Evolutionary conservation across 2,797 vertebrate genomes (phyloP).

Genomic region (Chromis chromis): DNA sequence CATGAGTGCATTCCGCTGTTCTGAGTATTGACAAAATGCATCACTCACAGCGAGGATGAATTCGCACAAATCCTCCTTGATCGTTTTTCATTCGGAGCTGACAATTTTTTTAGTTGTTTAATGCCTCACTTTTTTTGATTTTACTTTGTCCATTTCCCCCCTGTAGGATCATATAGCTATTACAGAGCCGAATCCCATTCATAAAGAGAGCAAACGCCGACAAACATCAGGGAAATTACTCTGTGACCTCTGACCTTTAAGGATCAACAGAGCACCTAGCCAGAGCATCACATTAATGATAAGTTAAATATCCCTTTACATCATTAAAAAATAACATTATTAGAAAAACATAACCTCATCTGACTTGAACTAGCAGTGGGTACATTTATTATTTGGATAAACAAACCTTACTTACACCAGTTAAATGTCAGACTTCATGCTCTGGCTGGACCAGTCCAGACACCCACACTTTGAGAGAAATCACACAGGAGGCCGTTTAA

Average conservation of each 20-base stretch:
- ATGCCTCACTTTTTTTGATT: not conserved
- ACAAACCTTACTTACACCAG: not conserved
- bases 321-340: not conserved
- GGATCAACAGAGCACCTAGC: not conserved
- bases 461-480: conserved; percentile 29
- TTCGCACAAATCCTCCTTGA: conserved; percentile 24
- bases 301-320: not conserved
- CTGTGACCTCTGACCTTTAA: conserved; percentile 3
- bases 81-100: conserved; percentile 25
- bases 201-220: not conserved
- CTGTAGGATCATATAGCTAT: not conserved
- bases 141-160: not conserved
- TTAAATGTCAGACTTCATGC: not conserved
- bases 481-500: conserved; percentile 45
- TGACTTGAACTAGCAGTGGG: not conserved
- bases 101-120: not conserved
- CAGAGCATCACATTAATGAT: not conserved
- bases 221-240: not conserved
- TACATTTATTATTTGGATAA: not conserved
- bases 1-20: conserved; percentile 5
- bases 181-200: not conserved
- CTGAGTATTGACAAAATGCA: conserved; percentile 18
- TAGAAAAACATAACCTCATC: too few relatives aligned
- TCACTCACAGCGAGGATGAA: conserved; percentile 33
- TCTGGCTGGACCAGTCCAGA: conserved; percentile 14